These are phyloP conservation scores for Okamejei kenojei DNA, from an alignment of 2,797 vertebrate species.

Conservation along the genomic window DNA sequence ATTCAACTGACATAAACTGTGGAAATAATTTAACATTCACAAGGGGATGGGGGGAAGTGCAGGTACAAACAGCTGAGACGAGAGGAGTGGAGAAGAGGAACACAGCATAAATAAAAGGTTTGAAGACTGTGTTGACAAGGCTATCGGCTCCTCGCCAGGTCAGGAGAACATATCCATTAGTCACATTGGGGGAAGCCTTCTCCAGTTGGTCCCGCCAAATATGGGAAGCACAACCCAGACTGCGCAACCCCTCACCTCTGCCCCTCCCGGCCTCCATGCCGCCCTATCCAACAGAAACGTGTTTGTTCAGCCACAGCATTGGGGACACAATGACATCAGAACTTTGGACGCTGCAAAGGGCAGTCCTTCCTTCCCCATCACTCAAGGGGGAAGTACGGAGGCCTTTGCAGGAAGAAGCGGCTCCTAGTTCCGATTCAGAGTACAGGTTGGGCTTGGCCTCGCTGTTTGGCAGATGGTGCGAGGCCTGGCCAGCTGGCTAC, in stretches of 20 bases:
- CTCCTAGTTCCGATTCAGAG: neutral
- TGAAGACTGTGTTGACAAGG: neutral
- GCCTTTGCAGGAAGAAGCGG: neutral
- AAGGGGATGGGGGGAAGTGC: neutral
- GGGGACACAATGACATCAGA: neutral
- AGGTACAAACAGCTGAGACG: neutral
- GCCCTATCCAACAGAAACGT: neutral
- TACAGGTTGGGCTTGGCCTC: neutral
- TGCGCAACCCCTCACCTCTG: neutral
- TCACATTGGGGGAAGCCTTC: neutral
- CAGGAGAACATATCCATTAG: too few species aligned
- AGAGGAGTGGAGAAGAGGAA: neutral
- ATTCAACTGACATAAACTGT: neutral
- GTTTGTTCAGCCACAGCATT: neutral
- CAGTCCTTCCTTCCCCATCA: too few species aligned
- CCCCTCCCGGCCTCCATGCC: neutral
- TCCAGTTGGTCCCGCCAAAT: neutral
- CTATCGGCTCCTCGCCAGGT: too few species aligned
- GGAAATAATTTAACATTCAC: constrained; percentile 28
- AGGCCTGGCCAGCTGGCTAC: neutral
- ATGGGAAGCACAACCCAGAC: too few species aligned
- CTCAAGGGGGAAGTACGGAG: neutral
- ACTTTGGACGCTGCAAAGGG: neutral
- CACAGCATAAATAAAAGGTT: constrained; percentile 16
- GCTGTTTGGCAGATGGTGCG: neutral